A percentile compares a stretch with the other conserved stretches of the same genome.
Evolutionary conservation across 2,888 invertebrate genomes (phyloP).

Genomic region (Melanostoma mellinum): DNA sequence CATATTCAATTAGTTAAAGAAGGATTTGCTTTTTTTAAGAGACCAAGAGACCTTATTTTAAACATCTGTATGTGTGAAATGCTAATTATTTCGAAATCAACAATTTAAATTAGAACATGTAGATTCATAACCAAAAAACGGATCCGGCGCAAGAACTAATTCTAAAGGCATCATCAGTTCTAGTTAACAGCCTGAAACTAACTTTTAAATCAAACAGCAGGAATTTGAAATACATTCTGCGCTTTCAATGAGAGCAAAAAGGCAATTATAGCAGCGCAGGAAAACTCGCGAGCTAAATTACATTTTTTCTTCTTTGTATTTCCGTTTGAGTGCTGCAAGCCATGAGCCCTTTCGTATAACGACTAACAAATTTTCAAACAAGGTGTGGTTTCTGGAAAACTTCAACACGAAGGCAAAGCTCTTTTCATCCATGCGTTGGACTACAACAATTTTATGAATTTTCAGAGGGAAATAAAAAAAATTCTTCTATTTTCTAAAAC

Average conservation of each 20-base stretch:
- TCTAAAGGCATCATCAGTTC: neutral
- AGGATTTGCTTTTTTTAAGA: too few relatives aligned
- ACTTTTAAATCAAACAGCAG: slow-evolving; percentile 8
- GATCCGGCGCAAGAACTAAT: neutral
- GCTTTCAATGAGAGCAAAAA: slow-evolving; percentile 17
- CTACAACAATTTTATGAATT: too few relatives aligned
- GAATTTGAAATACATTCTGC: slow-evolving; percentile 12
- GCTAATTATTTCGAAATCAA: too few relatives aligned
- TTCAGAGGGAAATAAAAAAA: too few relatives aligned
- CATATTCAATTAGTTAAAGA: too few relatives aligned
- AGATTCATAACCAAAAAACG: neutral
- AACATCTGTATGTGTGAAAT: too few relatives aligned
- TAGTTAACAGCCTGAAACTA: slow-evolving; percentile 33
- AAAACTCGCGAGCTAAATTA: slow-evolving; percentile 37
- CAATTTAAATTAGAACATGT: neutral
- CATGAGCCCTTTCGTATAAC: neutral
- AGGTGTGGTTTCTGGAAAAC: neutral
- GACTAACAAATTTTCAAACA: neutral
- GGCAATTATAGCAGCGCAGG: slow-evolving; percentile 44
- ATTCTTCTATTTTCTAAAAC: too few relatives aligned
- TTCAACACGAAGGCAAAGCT: slow-evolving; percentile 3
- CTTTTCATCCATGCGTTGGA: too few relatives aligned
- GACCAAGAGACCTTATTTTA: too few relatives aligned
- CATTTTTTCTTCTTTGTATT: slow-evolving; percentile 24
- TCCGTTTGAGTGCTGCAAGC: slow-evolving; percentile 15